phyloP scores from a whole-genome alignment of 2,888 invertebrate genomes.

The Hyppa rectilinea region DNA sequence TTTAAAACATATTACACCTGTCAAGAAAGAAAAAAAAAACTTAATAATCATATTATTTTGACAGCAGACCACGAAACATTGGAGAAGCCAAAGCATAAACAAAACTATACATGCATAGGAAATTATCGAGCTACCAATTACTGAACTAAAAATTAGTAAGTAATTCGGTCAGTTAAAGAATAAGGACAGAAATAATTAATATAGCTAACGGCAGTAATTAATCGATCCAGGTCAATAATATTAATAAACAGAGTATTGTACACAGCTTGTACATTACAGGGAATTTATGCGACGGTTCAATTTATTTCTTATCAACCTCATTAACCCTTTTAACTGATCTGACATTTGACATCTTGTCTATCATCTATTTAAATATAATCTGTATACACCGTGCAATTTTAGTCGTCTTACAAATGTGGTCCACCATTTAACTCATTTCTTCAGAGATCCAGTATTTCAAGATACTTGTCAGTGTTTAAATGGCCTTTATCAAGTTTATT shows the following conservation, averaged over 20 bases:
- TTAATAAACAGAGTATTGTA: conserved; percentile 20
- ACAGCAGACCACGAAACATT: neutral
- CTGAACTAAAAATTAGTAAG: neutral
- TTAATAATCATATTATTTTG: neutral
- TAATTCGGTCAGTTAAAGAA: neutral
- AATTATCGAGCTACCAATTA: neutral
- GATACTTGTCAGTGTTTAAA: too few species aligned
- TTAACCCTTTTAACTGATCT: conserved; percentile 56
- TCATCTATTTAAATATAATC: conserved; percentile 33
- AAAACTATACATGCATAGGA: neutral
- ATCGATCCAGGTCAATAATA: conserved; percentile 31
- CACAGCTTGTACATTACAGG: conserved; percentile 13
- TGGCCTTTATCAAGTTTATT: too few species aligned
- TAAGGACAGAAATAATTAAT: neutral
- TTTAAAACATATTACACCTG: neutral
- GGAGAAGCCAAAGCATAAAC: neutral
- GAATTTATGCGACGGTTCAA: conserved; percentile 31
- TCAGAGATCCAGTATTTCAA: too few species aligned
- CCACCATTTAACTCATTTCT: too few species aligned
- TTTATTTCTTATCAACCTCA: conserved; percentile 33
- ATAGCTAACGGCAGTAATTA: conserved; percentile 6
- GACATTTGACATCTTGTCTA: conserved; percentile 46
- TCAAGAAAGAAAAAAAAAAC: neutral
- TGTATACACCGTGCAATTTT: too few species aligned
- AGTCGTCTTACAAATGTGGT: too few species aligned